Evolutionary conservation across 53 echinoderm and acorn worm species (phyloP), one percentile per base, ranked within the genome.

Genomic region (Apostichopus leukothele): DNA sequence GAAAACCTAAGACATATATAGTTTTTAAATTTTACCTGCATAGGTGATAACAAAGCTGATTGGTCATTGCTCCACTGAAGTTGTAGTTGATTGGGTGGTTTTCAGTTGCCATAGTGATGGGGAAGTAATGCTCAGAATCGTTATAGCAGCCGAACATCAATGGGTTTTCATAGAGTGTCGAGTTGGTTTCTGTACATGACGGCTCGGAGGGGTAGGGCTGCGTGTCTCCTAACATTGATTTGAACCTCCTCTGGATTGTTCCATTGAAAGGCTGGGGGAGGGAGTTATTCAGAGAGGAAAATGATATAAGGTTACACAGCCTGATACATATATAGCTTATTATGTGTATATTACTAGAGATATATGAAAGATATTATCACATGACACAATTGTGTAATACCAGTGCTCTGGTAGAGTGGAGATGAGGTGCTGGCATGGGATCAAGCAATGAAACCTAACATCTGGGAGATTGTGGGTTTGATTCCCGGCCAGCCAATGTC

Each of bases 151-250:
- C 92, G 7, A 74, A 54, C 3, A 89, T 76, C 25, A 94, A 19
- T 7, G 79, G 27, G 9, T 89, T 84, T 84, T 92, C 92, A 75
- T 89, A 92, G 53, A 79, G 52, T 0, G 91, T 92, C 54, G 78
- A 76, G 79, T 93, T 93, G 90, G 90, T 50, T 8, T 84, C 0
- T 26, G 13, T 51, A 60, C 94, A 94, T 76, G 86, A 59, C 73
- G 94, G 94, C 8, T 86, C 81, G 18, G 92, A 68, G 22, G 94
- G 94, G 75, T 94, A 94, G 1, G 94, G 91, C 52, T 92, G 90
- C 76, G 88, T 90, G 22, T 94, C 92, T 14, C 94, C 92, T 5
- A 76, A 25, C 94, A 94, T 94, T 61, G 92, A 86, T 78, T 94
- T 90, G 71, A 94, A 94, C 83, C 75, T 55, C 16, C 74, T 74